Percentiles rank a stretch among this genome's conserved stretches.
Conservation (phyloP, 2,797 vertebrate genomes). For the Pampus argenteus region DNA sequence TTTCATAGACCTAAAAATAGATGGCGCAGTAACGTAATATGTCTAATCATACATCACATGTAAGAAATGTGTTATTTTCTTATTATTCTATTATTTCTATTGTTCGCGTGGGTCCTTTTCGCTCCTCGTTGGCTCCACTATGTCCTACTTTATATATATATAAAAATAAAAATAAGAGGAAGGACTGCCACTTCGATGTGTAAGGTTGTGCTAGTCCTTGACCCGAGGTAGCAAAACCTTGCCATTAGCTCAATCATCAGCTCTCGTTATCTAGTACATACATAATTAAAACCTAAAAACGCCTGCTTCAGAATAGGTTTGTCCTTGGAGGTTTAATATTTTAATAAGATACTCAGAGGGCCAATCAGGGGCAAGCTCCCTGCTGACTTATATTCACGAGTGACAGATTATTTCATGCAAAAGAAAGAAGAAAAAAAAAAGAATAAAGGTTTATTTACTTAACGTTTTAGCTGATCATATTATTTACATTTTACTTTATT, state of each 20-base stretch:
- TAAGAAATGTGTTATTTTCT: not conserved
- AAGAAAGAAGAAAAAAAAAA: no score
- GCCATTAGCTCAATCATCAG: slow-evolving; percentile 52
- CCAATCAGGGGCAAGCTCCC: slow-evolving; percentile 45
- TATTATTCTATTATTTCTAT: not conserved
- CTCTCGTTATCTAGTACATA: slow-evolving; percentile 57
- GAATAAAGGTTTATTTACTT: no score
- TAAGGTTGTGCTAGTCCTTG: slow-evolving; percentile 56
- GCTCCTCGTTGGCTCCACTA: slow-evolving; percentile 2
- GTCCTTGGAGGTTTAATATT: slow-evolving; percentile 62
- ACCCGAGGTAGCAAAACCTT: slow-evolving; percentile 59
- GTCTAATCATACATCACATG: not conserved
- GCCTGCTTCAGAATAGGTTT: slow-evolving; percentile 36
- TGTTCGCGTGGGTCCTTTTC: not conserved
- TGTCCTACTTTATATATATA: slow-evolving; percentile 34
- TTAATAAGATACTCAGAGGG: slow-evolving; percentile 52
- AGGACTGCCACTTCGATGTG: slow-evolving; percentile 5
- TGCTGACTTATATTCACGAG: slow-evolving; percentile 22
- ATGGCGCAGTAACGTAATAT: not conserved
- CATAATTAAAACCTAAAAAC: slow-evolving; percentile 68
- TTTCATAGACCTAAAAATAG: not conserved
- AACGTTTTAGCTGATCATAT: not conserved
- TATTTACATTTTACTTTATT: no score
- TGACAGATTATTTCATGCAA: not conserved
- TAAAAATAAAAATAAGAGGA: no score